A percentile compares a stretch with the other conserved stretches of the same genome.
phyloP scores from a whole-genome alignment of 2,113 vertebrate genomes.

The Leuciscus idus region DNA sequence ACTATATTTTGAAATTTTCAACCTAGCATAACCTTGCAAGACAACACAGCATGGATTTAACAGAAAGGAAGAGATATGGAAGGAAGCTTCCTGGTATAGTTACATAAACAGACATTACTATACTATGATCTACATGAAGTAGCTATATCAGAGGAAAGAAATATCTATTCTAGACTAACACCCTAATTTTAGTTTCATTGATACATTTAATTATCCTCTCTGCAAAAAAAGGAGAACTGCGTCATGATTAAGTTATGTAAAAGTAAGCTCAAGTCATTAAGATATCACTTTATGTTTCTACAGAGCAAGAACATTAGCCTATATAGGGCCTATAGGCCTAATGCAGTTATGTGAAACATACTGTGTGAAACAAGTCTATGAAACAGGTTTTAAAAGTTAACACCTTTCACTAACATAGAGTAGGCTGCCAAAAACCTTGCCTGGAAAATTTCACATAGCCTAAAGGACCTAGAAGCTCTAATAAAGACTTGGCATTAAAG shows the following conservation, averaged over 20 bases:
- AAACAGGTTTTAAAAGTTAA: neutral
- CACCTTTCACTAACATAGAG: neutral
- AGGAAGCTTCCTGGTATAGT: neutral
- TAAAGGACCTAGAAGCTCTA: neutral
- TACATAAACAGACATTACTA: neutral
- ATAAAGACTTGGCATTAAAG: neutral
- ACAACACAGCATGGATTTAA: neutral
- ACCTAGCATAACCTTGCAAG: neutral
- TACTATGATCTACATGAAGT: neutral
- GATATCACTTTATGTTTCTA: neutral
- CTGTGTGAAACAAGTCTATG: conserved; percentile 36
- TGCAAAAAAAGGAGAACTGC: neutral
- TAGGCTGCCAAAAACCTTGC: neutral
- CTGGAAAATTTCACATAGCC: conserved; percentile 11
- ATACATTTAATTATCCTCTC: conserved; percentile 4
- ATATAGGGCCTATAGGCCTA: neutral
- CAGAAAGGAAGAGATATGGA: neutral
- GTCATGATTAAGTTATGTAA: neutral
- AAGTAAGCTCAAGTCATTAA: no score
- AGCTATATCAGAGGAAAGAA: neutral
- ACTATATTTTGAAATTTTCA: neutral
- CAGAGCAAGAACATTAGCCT: neutral
- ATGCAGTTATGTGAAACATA: neutral
- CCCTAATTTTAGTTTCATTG: neutral
- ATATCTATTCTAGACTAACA: neutral